Conservation (phyloP, 2,888 invertebrate genomes). For the Temnothorax rugatulus region DNA sequence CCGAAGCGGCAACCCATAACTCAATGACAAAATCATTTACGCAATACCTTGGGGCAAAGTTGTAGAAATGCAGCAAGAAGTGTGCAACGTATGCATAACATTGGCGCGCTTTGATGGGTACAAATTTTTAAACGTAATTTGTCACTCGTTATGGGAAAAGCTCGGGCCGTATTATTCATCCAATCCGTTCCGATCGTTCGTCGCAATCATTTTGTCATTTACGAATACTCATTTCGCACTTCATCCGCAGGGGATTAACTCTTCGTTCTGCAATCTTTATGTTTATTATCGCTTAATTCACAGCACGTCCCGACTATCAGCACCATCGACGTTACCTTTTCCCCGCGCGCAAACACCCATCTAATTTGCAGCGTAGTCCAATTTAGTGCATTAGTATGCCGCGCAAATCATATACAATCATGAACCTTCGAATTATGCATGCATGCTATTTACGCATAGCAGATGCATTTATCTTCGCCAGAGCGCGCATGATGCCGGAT, state of each 20-base stretch:
- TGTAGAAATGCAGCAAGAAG: conserved; percentile 16
- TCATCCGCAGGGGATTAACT: not conserved
- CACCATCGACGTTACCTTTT: conserved; percentile 28
- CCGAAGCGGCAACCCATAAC: conserved; percentile 31
- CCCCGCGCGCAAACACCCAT: conserved; percentile 10
- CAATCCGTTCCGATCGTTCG: not conserved
- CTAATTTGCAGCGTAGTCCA: conserved; percentile 31
- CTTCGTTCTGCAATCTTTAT: not conserved
- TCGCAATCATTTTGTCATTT: not conserved
- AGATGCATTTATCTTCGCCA: conserved; percentile 40
- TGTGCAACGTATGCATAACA: not conserved
- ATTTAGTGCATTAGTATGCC: conserved; percentile 32
- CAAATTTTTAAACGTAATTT: conserved; percentile 30
- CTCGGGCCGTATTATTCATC: not conserved
- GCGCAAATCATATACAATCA: conserved; percentile 46
- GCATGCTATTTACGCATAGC: conserved; percentile 40
- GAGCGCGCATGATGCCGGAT: conserved; percentile 5
- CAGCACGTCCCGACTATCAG: not conserved
- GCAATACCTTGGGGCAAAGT: conserved; percentile 32
- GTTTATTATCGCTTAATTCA: conserved; percentile 8
- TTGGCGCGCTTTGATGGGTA: not conserved
- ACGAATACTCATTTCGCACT: not conserved
- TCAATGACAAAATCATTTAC: conserved; percentile 45
- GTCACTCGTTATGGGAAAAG: not conserved
- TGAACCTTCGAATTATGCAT: conserved; percentile 42